Evolutionary conservation across 2,888 invertebrate species (phyloP).

Genomic region (Chironomus riparius): DNA sequence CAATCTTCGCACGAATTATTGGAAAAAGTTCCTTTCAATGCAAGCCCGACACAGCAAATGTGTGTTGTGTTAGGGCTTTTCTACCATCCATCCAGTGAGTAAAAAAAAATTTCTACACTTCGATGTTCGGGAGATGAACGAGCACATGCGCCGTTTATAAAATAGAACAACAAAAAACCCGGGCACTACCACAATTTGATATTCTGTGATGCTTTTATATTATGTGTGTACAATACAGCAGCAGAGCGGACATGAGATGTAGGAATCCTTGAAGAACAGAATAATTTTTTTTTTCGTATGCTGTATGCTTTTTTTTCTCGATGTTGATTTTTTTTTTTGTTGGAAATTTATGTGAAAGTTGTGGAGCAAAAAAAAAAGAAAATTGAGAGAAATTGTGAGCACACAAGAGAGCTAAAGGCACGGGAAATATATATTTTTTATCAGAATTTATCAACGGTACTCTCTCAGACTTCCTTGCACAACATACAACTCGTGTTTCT

Average conservation of each 20-base stretch:
- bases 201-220: not conserved
- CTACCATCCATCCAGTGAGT: slow-evolving; percentile 12
- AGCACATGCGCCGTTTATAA: slow-evolving; percentile 17
- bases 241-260: not conserved
- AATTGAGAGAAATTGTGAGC: too few species aligned
- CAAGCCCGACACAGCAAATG: slow-evolving; percentile 27
- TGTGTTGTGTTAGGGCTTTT: slow-evolving; percentile 21
- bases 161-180: slow-evolving; percentile 24
- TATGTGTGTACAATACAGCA: not conserved
- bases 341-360: too few species aligned
- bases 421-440: too few species aligned
- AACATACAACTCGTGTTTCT: too few species aligned
- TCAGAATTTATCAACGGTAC: too few species aligned
- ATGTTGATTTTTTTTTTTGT: too few species aligned
- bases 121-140: slow-evolving; percentile 9
- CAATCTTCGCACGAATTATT: slow-evolving; percentile 18
- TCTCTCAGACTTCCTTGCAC: too few species aligned
- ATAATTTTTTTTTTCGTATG: too few species aligned
- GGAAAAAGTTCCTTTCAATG: slow-evolving; percentile 27
- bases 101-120: not conserved
- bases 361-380: too few species aligned
- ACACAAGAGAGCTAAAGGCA: too few species aligned
- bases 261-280: not conserved
- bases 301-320: too few species aligned
- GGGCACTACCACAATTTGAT: slow-evolving; percentile 25